Base-by-base conservation (phyloP, 2,113 vertebrate species). In the Perca schrenkii region DNA sequence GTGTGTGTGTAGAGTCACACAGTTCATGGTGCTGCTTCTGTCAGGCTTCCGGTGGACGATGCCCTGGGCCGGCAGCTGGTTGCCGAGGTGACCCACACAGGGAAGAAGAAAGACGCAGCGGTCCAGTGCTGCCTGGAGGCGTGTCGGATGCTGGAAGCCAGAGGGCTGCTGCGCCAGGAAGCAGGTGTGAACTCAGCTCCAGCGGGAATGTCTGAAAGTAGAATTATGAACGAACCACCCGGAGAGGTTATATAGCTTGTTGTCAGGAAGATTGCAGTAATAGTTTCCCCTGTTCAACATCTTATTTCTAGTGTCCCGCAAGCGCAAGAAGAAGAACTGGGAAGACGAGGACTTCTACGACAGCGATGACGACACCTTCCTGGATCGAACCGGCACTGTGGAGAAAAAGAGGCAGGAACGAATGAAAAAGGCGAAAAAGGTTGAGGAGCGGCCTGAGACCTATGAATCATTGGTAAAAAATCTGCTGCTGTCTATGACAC, bases 341-440 rank as follows among this genome's bases (percentile, higher is more conserved):
- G 98, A 99, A 81, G 98, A 98, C 15, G 97, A 99, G 82, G 98
- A 99, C 73, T 99, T 96, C 90, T 99, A 99, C 54, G 98, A 99
- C 90, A 99, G 98, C 10, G 98, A 99, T 2, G 98, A 99, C 10
- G 98, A 99, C 87, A 97, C 97, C 10, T 99, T 99, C 84, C 96
- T 99, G 15, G 98, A 99, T 87, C 93, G 98, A 53, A 99, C 98
- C 0, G 98, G 98, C 53, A 94, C 96, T 0, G 96, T 99, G 49
- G 98, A 99, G 91, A 97, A 94, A 94, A 99, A 99, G 90, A 96
- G 98, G 52, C 91, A 97, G 58, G 97, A 96, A 77, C 95, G 98
- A 53, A 99, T 99, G 98, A 99, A 96, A 83, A 99, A 98, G 89
- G 98, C 98, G 8, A 98, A 98, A 47, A 99, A 99, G 94, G 96